Conservation (phyloP, 1,140 invertebrate species). For the Nebria ingens region DNA sequence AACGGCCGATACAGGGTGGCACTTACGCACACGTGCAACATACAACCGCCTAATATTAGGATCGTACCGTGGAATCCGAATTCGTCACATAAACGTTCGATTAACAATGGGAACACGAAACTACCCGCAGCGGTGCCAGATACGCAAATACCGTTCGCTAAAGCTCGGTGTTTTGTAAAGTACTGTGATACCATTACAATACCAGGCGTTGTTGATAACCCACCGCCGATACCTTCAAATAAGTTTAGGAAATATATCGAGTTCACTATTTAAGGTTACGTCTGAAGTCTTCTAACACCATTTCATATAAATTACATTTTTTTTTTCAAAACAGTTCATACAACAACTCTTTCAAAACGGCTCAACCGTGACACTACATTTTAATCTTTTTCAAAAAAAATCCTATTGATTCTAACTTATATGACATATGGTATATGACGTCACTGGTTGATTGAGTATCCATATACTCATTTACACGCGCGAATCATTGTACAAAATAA, state of each 20-base stretch:
- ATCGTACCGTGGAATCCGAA: conserved; percentile 64
- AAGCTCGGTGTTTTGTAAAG: conserved; percentile 64
- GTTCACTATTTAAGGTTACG: neutral
- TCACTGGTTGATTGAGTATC: no score
- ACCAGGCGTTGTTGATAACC: conserved; percentile 64
- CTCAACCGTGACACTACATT: no score
- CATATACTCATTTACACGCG: no score
- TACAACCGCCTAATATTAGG: conserved; percentile 61
- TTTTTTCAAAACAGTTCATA: no score
- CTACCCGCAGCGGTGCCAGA: conserved; percentile 69
- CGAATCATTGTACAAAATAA: no score
- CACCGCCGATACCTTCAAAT: conserved; percentile 61
- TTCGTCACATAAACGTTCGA: conserved; percentile 52
- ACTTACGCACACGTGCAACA: conserved; percentile 64
- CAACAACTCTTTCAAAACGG: no score
- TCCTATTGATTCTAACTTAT: no score
- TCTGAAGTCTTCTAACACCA: no score
- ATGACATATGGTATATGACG: no score
- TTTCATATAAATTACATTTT: no score
- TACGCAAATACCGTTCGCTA: conserved; percentile 69
- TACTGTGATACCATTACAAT: conserved; percentile 71
- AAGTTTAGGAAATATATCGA: neutral
- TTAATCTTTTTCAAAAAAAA: no score
- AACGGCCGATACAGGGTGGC: conserved; percentile 55
- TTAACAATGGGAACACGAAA: conserved; percentile 62